Percentiles rank a stretch among this genome's conserved stretches.
phyloP scores from a whole-genome alignment of 2,113 vertebrate genomes.

The Clarias gariepinus region DNA sequence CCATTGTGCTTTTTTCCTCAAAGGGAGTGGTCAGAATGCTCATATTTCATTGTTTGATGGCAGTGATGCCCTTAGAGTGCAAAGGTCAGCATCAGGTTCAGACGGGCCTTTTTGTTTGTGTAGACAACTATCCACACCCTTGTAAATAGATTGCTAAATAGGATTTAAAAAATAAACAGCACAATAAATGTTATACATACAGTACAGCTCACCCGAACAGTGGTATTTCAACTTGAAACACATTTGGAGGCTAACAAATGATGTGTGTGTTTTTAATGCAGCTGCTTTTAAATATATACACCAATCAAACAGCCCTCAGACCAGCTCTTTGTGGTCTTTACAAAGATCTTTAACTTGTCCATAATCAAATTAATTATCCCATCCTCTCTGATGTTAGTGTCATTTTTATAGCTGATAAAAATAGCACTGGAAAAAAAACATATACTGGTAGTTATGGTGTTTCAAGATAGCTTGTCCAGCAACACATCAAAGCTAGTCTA shows the following conservation, averaged over 20 bases:
- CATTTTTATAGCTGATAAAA: too few species aligned
- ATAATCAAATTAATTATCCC: too few species aligned
- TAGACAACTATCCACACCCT: neutral
- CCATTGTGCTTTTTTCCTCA: neutral
- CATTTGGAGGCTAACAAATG: neutral
- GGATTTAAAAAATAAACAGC: neutral
- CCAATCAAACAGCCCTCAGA: too few species aligned
- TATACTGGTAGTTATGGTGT: too few species aligned
- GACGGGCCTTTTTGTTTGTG: conserved; percentile 31
- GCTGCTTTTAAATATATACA: too few species aligned
- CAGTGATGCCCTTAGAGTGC: conserved; percentile 21
- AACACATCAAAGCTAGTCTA: too few species aligned
- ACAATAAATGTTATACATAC: neutral
- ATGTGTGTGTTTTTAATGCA: too few species aligned
- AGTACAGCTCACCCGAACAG: neutral
- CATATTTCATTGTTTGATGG: conserved; percentile 3
- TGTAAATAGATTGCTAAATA: neutral
- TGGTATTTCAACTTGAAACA: neutral
- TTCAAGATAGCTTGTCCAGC: too few species aligned
- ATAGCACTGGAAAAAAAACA: too few species aligned
- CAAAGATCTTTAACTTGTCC: too few species aligned
- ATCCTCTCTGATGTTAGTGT: too few species aligned
- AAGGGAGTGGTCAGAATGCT: neutral
- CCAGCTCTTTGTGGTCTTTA: too few species aligned
- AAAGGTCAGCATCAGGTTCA: conserved; percentile 28